Evolutionary conservation across 2,797 vertebrate species (phyloP), one percentile per base, ranked within the genome.

Genomic region (Gymnothorax javanicus): DNA sequence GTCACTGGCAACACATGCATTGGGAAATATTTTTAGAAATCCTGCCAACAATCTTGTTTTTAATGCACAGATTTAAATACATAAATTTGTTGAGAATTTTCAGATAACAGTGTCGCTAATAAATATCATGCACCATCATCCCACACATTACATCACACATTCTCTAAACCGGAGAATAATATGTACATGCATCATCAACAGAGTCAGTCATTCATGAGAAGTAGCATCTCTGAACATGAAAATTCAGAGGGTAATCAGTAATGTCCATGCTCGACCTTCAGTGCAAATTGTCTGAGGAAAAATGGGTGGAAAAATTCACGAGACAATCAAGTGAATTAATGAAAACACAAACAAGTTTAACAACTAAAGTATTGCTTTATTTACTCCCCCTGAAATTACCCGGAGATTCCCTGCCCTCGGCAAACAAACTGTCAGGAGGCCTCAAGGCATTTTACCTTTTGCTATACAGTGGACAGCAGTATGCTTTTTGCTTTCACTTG

Each of bases 321-420:
- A 77, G 4, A 17, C 15, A 77, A 20, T 4, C 17, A 4, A 43
- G 25, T 20, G 2, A 54, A 52, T 20, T 79, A 43, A 12, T 2
- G 50, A 43, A 79, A 52, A 20, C 77, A 81, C 7, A 8, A 23
- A 81, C 50, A 50, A 8, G 77, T 50, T 20, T 20, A 54, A 81
- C n/a, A 17, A 17, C 13, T 81, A 81, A 50, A 81, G 92, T 96
- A 96, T 96, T 96, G 95, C 95, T 96, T 90, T 94, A 91, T 92
- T 93, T 88, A 92, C 89, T 86, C 91, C 83, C 86, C 86, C 90
- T 88, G 88, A 85, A 88, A 87, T 85, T 90, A 90, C 87, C 56
- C 84, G 82, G 83, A 88, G 90, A 91, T 83, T 85, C 71, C 59
- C 58, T 87, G 91, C 90, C 88, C 86, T 84, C 85, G 85, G 85